These are phyloP conservation scores for Zoanthus gigantus DNA, from an alignment of 92 coral and sea anemone species.

Conservation along the genomic window DNA sequence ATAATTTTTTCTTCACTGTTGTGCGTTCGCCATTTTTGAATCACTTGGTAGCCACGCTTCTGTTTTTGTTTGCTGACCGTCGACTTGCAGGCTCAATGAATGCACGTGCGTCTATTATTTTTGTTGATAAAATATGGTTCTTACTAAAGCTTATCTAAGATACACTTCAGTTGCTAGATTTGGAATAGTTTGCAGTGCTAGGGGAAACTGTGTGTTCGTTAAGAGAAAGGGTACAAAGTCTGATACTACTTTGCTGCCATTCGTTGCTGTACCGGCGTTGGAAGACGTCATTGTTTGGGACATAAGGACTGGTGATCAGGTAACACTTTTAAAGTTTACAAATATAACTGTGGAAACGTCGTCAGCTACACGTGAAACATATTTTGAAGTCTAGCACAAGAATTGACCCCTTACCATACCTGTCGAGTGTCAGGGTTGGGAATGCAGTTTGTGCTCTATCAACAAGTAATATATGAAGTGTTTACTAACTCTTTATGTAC, in stretches of 20 bases:
- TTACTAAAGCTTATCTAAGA: slow-evolving; percentile 90
- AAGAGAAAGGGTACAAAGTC: slow-evolving; percentile 52
- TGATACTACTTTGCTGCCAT: slow-evolving; percentile 35
- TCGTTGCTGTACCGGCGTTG: slow-evolving; percentile 80
- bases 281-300: slow-evolving; percentile 94
- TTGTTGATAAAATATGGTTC: slow-evolving; percentile 72
- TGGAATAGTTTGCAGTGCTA: slow-evolving; percentile 88
- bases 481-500: too few relatives aligned
- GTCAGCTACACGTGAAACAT: too few relatives aligned
- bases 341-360: too few relatives aligned
- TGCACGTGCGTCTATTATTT: neutral
- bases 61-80: neutral
- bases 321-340: neutral
- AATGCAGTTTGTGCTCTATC: too few relatives aligned
- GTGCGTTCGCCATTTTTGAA: slow-evolving; percentile 40
- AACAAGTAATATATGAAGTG: too few relatives aligned
- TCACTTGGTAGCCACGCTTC: slow-evolving; percentile 27
- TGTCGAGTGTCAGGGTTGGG: too few relatives aligned
- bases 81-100: slow-evolving; percentile 15
- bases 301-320: slow-evolving; percentile 88
- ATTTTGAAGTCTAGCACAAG: too few relatives aligned
- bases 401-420: too few relatives aligned
- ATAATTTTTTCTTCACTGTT: neutral
- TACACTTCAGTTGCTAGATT: slow-evolving; percentile 80
- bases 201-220: slow-evolving; percentile 78